Base-by-base conservation (phyloP, 1,140 invertebrate genomes). In the Radopholus similis region DNA sequence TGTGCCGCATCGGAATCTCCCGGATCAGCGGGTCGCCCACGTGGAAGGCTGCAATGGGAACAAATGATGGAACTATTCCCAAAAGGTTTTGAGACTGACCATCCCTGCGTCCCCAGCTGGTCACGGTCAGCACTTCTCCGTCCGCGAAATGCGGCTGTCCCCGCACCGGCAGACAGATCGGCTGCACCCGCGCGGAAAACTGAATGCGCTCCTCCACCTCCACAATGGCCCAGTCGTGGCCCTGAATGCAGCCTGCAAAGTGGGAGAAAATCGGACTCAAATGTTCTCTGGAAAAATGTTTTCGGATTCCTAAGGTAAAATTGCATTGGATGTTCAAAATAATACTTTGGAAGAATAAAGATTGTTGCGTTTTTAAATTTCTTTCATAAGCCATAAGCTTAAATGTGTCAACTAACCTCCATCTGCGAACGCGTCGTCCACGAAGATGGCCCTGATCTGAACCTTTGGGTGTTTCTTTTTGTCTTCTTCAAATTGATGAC, bases 1-100 rank as follows among this genome's bases (percentile, higher is more conserved):
- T 70, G 34, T 71, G 47, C 11, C 42, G 21, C 74, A 76, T 71
- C 38, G 60, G 62, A 34, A 77, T 74, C 47, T 77, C 75, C 23
- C 68, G 69, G 13, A 76, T 77, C 13, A 71, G 34, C 4, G 72
- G 70, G 62, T 69, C 49, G 59, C 64, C 35, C 35, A 44, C 47
- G 26, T 42, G 37, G 58, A 70, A 73, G 3, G 63, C 71, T 74
- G 26, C 56, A 74, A 68, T n/a, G 42, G 0, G 44, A 37, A 37
- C 42, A 13, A 23, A 66, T 5, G 34, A 13, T 15, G n/a, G 5
- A 4, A 9, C 15, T 15, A 67, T 44, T 42, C 21, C 30, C 13
- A 2, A 34, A 64, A 42, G 35, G 13, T 1, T 72, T 72, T 2
- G 34, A 4, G 21, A 68, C 23, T 21, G 40, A 70, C 68, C 68